phyloP scores from a whole-genome alignment of 2,113 vertebrate genomes.

The Edolisoma coerulescens region DNA sequence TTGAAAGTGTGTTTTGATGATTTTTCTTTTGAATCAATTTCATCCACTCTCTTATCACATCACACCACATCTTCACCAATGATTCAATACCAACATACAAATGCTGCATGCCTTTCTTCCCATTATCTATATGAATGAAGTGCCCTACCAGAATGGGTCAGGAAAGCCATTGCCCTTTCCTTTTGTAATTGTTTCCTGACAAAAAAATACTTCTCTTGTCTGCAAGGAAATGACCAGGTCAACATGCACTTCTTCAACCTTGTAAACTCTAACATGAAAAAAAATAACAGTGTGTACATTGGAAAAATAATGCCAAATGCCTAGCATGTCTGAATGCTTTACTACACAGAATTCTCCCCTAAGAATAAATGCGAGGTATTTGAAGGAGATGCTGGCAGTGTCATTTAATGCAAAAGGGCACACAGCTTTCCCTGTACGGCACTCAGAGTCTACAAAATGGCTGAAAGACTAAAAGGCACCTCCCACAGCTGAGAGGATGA shows the following conservation, averaged over 20 bases:
- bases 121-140: slow-evolving; percentile 25
- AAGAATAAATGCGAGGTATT: neutral
- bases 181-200: slow-evolving; percentile 4
- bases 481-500: neutral
- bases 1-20: slow-evolving; percentile 23
- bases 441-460: neutral
- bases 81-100: neutral
- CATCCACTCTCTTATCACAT: slow-evolving; percentile 4
- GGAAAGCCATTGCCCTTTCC: slow-evolving; percentile 34
- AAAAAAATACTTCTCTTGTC: neutral
- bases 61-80: neutral
- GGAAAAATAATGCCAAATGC: neutral
- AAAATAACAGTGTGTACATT: neutral
- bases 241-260: neutral
- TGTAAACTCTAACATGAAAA: neutral
- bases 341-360: neutral
- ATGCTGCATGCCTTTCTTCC: neutral
- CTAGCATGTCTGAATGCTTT: neutral
- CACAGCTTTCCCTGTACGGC: neutral
- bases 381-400: neutral
- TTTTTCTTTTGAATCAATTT: slow-evolving; percentile 29
- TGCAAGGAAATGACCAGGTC: slow-evolving; percentile 22
- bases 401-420: neutral
- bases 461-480: neutral
- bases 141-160: neutral